Evolutionary conservation across 1,140 invertebrate species (phyloP), one percentile per base, ranked within the genome.

Genomic region (Cherax quadricarinatus): DNA sequence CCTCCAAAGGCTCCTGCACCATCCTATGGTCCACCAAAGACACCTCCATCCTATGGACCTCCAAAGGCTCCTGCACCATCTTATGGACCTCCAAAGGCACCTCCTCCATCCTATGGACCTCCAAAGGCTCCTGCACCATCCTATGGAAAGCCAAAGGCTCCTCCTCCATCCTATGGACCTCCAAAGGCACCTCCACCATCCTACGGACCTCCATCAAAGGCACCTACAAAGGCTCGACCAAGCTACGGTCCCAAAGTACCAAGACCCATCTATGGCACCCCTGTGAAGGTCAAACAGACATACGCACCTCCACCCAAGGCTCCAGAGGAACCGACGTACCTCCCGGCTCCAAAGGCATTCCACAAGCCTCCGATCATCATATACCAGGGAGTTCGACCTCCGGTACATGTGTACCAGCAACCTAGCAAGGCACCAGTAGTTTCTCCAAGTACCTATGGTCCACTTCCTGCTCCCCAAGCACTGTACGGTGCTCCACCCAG

Each of bases 291-390:
- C 10, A 88, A 57, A 60, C 49, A 79, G 4, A 51, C n/a, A 9
- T 84, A 92, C 79, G 84, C 83, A 7, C 93, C 93, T 16, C 93
- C 93, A 4, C 91, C 91, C 66, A 82, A 91, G 57, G 60, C 85
- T 7, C 62, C 62, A 18, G 83, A 91, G 18, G 93, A 93, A 70
- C 93, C 94, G 16, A 91, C 93, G 21, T 95, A 95, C 92, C 93
- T 94, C 4, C 94, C 94, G 18, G 95, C 95, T 4, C 95, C 95
- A 16, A 94, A 94, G 87, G 94, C 94, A 16, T 94, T 94, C 87
- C 94, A 94, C 83, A 95, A 95, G 92, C 95, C 95, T 53, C 95
- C 95, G 73, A 95, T 95, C 81, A 95, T 95, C 83, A 95, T 95
- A 89, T 95, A 95, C 93, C 95, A 95, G 89, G 95, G 95, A 57